Percentiles rank a stretch among this genome's conserved stretches.
These are phyloP conservation scores for Megatriorchis doriae DNA, from an alignment of 2,113 vertebrate species.

Conservation along the genomic window DNA sequence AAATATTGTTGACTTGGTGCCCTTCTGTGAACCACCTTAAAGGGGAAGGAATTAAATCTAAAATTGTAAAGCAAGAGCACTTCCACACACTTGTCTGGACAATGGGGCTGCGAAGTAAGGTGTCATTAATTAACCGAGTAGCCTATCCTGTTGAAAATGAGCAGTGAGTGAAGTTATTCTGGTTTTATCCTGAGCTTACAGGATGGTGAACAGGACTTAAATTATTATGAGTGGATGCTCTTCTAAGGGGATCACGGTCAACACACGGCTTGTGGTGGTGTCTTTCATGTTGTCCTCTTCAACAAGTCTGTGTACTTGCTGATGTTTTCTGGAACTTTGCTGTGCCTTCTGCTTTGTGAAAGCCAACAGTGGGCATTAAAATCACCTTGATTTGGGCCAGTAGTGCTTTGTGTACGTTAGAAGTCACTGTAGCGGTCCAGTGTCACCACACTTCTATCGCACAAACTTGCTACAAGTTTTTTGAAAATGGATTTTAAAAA, in stretches of 20 bases:
- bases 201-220: conserved; percentile 30
- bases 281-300: conserved; percentile 37
- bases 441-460: not conserved
- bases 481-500: conserved; percentile 33
- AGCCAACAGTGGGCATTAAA: conserved; percentile 48
- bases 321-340: conserved; percentile 64
- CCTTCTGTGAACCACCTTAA: conserved; percentile 32
- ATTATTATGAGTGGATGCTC: not conserved
- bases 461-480: conserved; percentile 45
- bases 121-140: conserved; percentile 8
- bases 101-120: not conserved
- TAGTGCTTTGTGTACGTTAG: conserved; percentile 28
- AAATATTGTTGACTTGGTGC: conserved; percentile 6
- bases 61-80: conserved; percentile 49
- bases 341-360: conserved; percentile 55
- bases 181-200: conserved; percentile 11
- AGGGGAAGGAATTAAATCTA: conserved; percentile 9
- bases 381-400: not conserved
- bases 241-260: conserved; percentile 20
- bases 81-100: conserved; percentile 58
- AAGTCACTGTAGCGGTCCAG: conserved; percentile 3
- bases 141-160: conserved; percentile 41
- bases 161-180: conserved; percentile 16
- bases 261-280: not conserved
- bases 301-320: conserved; percentile 66